Evolutionary conservation across 2,888 invertebrate genomes (phyloP).

Genomic region (Oscheius sp.): DNA sequence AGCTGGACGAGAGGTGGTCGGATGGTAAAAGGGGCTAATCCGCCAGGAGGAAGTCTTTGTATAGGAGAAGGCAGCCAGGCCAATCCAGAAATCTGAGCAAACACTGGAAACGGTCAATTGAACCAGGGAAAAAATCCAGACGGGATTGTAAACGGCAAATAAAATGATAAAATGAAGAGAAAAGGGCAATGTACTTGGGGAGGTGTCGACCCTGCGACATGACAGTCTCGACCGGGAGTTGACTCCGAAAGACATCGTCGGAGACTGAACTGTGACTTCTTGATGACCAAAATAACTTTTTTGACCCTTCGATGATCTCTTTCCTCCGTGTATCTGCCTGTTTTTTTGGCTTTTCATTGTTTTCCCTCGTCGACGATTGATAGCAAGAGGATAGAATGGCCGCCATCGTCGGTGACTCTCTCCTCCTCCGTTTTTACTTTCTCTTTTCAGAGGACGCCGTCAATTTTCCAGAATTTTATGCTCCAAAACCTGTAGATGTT

Average conservation of each 20-base stretch:
- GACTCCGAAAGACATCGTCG: too few species aligned
- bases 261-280: too few species aligned
- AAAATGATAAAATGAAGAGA: too few species aligned
- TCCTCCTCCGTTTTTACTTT: neutral
- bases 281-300: too few species aligned
- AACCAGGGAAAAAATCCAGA: neutral
- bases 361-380: slow-evolving; percentile 7
- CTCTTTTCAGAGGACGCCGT: neutral
- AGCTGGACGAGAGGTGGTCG: neutral
- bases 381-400: neutral
- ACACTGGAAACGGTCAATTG: neutral
- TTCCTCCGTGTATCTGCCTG: neutral
- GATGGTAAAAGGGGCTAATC: neutral
- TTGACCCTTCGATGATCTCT: too few species aligned
- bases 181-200: too few species aligned
- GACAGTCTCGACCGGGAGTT: too few species aligned
- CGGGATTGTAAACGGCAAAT: neutral
- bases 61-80: neutral
- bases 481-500: neutral
- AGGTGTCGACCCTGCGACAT: too few species aligned
- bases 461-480: neutral
- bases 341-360: neutral
- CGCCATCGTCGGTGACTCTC: neutral
- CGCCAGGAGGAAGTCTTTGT: neutral
- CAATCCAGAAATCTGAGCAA: neutral